Evolutionary conservation across 2,888 invertebrate species (phyloP).

Genomic region (Drosophila quasianomalipes): DNA sequence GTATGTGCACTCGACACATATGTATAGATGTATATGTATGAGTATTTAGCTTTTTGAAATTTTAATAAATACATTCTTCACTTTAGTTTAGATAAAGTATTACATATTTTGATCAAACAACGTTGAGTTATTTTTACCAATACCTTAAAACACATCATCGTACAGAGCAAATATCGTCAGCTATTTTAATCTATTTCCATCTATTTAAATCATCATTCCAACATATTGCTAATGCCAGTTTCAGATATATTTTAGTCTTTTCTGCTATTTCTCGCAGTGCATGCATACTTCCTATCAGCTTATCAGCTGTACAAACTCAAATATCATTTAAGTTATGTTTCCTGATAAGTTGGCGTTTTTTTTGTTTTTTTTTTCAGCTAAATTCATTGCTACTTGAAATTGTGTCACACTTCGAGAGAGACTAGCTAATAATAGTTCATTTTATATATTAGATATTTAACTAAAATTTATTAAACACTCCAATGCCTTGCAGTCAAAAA

Average conservation of each 20-base stretch:
- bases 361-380: conserved; percentile 15
- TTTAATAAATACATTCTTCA: neutral
- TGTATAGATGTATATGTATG: neutral
- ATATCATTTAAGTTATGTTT: conserved; percentile 65
- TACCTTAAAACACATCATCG: neutral
- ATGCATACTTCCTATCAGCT: conserved; percentile 41
- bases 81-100: neutral
- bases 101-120: neutral
- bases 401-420: conserved; percentile 24
- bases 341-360: conserved; percentile 48
- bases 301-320: conserved; percentile 74
- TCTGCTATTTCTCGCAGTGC: conserved; percentile 22
- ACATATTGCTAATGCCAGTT: neutral
- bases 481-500: neutral
- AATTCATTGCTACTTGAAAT: conserved; percentile 16
- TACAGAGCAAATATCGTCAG: neutral
- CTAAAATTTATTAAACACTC: conserved; percentile 26
- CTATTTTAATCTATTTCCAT: neutral
- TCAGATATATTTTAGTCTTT: neutral
- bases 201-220: neutral
- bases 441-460: conserved; percentile 16
- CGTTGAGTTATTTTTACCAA: neutral
- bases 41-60: neutral
- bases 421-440: conserved; percentile 4
- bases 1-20: neutral